These are phyloP conservation scores for Pseudochaenichthys georgianus DNA, from an alignment of 2,797 vertebrate species.

Conservation along the genomic window DNA sequence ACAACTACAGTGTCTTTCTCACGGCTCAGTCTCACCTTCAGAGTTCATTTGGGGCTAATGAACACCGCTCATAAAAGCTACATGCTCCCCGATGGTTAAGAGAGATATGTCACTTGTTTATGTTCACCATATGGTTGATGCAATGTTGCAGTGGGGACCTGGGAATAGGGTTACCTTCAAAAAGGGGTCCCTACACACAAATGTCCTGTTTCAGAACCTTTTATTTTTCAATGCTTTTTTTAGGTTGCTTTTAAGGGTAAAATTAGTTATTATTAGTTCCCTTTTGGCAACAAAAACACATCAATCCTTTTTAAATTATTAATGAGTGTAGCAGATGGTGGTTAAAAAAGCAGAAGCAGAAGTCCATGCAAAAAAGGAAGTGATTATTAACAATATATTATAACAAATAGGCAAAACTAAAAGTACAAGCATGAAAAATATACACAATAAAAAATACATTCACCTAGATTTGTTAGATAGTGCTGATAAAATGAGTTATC, in stretches of 20 bases:
- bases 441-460: not conserved
- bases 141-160: conserved; percentile 43
- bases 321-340: not conserved
- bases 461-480: not conserved
- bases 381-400: not conserved
- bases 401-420: not conserved
- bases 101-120: conserved; percentile 68
- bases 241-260: conserved; percentile 21
- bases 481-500: not conserved
- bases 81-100: conserved; percentile 54
- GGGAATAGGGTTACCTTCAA: conserved; percentile 66
- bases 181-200: conserved; percentile 28
- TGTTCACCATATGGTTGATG: conserved; percentile 71
- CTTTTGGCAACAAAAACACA: not conserved
- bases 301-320: not conserved
- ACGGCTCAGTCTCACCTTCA: conserved; percentile 68
- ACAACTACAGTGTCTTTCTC: conserved; percentile 25
- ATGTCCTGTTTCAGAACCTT: conserved; percentile 6
- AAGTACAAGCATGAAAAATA: not conserved
- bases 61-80: conserved; percentile 61
- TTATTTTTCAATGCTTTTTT: not conserved
- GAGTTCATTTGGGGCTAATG: conserved; percentile 70
- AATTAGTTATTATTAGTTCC: not conserved
- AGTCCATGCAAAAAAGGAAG: not conserved
- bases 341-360: not conserved